Evolutionary conservation across 2,113 vertebrate species (phyloP), one percentile per base, ranked within the genome.

Genomic region (Serinus canaria): DNA sequence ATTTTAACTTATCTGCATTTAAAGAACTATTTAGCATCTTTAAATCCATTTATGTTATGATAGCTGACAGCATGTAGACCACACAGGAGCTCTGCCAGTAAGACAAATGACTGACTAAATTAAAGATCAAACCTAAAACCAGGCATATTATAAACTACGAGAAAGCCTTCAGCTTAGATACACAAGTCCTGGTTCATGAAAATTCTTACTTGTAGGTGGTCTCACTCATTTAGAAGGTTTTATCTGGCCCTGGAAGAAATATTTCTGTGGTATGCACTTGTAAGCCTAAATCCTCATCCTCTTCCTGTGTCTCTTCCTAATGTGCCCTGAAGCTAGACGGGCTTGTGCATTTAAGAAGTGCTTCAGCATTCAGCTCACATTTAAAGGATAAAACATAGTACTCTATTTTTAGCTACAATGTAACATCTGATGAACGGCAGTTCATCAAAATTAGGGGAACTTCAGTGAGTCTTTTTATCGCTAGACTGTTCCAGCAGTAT

Each of bases 401-500:
- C 37, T 55, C 89, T 67, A 81, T 70, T 91, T 82, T 95, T 92
- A 76, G 68, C 92, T 80, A 3, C n/a, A 31, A 60, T 83, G 44
- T 94, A 83, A 78, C 66, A 72, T 76, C 60, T 59, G 77, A 68
- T 83, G 63, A 96, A 89, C 56, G 73, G 27, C 62, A 80, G 79
- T 86, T 96, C 90, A 90, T 95, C 81, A 90, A 85, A 88, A 85
- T 95, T 96, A 95, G 47, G 23, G 24, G 44, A 43, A 67, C 50
- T 93, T 82, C 31, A 12, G 60, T 6, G 25, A 74, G 76, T 77
- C 78, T 85, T 95, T 96, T 92, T 94, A 94, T 89, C 2, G 0
- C 76, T 81, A 63, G 90, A 62, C 79, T 50, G 20, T 70, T 94
- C 72, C 64, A 81, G 86, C 30, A 50, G 86, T 86, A 90, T 88